Evolutionary conservation across 2,113 vertebrate genomes (phyloP), one percentile per base, ranked within the genome.

Genomic region (Oryzias melastigma): DNA sequence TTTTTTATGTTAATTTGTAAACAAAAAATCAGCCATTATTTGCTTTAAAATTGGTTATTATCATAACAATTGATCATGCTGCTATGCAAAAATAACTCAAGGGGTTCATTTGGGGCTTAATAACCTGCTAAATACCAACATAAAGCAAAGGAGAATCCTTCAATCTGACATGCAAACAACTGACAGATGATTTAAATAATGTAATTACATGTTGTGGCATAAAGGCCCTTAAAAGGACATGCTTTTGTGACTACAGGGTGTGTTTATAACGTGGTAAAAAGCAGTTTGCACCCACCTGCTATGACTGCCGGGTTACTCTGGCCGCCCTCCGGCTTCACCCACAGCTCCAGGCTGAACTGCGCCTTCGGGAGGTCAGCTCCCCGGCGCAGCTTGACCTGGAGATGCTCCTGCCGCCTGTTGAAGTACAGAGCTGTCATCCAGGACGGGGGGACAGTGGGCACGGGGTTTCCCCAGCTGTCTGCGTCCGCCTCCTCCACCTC

Each of bases 301-400:
- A 98, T 92, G 70, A 98, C 72, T 24, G 95, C 93, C 3, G 95
- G 96, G 82, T 93, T 93, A 85, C 87, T 94, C 90, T 98, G 96
- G 14, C 96, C 96, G 67, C 96, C 96, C 72, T 97, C 95, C 0
- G 94, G 93, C 58, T 91, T 95, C 75, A 97, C 90, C 96, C 95
- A 98, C 55, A 94, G 82, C 88, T 98, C 96, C 79, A 95, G 65
- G 24, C 92, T 98, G 92, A 98, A 98, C 12, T 78, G 78, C 58
- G 83, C 85, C 63, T 91, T 87, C 52, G 96, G 95, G 77, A 94
- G 81, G 66, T 91, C 88, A 63, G 93, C 74, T 65, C 81, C 86
- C 1, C 74, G 87, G 7, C 83, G 81, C 25, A 94, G 86, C 68
- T 91, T 93, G 71, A 93, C 59, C 84, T 80, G 89, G 68, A 97